A percentile compares a stretch with the other conserved stretches of the same genome.
Evolutionary conservation across 2,113 vertebrate species (phyloP).

Genomic region (Agapornis roseicollis): DNA sequence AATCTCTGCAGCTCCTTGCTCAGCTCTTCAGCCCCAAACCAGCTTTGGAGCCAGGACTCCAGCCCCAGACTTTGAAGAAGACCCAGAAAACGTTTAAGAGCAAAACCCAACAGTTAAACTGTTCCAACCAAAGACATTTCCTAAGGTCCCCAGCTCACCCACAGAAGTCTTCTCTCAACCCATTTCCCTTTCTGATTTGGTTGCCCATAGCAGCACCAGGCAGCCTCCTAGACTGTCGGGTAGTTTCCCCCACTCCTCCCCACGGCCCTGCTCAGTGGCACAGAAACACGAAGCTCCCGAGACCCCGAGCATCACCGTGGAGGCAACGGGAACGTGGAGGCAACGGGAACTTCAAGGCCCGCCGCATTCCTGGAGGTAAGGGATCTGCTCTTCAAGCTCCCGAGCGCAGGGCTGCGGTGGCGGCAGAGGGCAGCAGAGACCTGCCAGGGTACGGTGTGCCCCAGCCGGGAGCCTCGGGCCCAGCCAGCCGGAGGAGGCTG

Average conservation of each 20-base stretch:
- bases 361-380: fast-evolving
- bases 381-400: fast-evolving
- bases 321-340: fast-evolving
- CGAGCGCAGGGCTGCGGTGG: neutral
- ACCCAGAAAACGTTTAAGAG: neutral
- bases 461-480: neutral
- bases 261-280: fast-evolving
- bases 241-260: neutral
- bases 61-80: neutral
- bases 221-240: neutral
- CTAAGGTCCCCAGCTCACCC: neutral
- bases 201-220: too few relatives aligned
- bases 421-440: conserved; percentile 44
- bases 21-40: neutral
- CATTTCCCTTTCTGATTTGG: too few relatives aligned
- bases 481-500: neutral
- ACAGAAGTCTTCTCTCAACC: too few relatives aligned
- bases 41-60: neutral
- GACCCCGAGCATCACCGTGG: neutral
- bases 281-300: neutral
- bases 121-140: neutral
- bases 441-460: neutral
- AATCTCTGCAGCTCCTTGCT: neutral
- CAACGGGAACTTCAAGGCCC: fast-evolving
- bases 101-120: neutral